Percentiles rank a stretch among this genome's conserved stretches.
phyloP scores from a whole-genome alignment of 92 coral and sea anemone genomes.

The Paramuricea clavata region DNA sequence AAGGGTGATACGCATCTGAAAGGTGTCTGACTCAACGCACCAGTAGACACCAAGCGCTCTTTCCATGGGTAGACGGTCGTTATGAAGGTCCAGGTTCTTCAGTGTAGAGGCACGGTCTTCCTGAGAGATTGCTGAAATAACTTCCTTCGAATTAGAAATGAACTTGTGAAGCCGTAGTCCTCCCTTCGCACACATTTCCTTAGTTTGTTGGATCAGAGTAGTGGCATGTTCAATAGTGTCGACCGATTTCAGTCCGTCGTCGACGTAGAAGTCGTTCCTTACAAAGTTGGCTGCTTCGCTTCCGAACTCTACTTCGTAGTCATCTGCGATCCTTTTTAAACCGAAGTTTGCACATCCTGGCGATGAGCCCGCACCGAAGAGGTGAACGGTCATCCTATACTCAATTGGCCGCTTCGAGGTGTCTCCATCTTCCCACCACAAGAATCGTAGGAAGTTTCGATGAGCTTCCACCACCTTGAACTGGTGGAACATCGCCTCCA shows the following conservation, averaged over 20 bases:
- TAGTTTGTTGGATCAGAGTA: slow-evolving; percentile 26
- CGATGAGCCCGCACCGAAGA: slow-evolving; percentile 69
- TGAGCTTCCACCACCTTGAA: slow-evolving; percentile 53
- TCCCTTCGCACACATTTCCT: slow-evolving; percentile 40
- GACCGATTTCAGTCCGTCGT: slow-evolving; percentile 44
- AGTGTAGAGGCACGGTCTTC: not conserved
- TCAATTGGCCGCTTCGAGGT: no score
- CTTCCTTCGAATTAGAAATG: slow-evolving; percentile 29
- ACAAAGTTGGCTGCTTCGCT: not conserved
- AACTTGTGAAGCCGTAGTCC: slow-evolving; percentile 50
- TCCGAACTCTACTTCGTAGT: not conserved
- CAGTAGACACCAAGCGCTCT: not conserved
- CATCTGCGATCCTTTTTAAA: not conserved
- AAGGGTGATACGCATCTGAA: not conserved
- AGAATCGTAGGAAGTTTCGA: slow-evolving; percentile 62
- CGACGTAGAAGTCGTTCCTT: slow-evolving; percentile 40
- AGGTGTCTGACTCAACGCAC: slow-evolving; percentile 7
- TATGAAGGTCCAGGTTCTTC: not conserved
- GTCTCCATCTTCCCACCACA: slow-evolving; percentile 73
- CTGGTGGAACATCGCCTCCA: slow-evolving; percentile 59
- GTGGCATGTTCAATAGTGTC: slow-evolving; percentile 26
- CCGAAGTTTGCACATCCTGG: slow-evolving; percentile 74
- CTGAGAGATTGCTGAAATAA: slow-evolving; percentile 22
- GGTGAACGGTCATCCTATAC: slow-evolving; percentile 73
- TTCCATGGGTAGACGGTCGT: not conserved